A percentile compares a stretch with the other conserved stretches of the same genome.
These are phyloP conservation scores for Passerina amoena DNA, from an alignment of 2,113 vertebrate genomes.

Conservation along the genomic window DNA sequence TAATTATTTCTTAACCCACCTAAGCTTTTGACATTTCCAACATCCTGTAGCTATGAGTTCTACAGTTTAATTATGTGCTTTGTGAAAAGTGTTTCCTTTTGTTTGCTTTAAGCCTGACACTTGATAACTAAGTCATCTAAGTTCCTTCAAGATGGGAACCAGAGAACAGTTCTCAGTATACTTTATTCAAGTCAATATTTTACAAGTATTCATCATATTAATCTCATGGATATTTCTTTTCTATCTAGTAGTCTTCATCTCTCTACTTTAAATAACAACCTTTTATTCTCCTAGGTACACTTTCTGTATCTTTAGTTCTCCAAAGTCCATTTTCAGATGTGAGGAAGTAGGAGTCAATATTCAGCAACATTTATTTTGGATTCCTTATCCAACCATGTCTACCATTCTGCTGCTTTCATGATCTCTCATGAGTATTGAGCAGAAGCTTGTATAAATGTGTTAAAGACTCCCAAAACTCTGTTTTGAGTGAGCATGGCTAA, in stretches of 20 bases:
- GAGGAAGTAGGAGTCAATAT: background rate
- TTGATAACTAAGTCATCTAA: background rate
- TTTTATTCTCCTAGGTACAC: background rate
- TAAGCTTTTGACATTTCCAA: slow-evolving; percentile 30
- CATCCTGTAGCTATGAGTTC: background rate
- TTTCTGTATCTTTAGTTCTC: background rate
- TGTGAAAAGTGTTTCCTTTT: slow-evolving; percentile 39
- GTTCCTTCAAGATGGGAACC: background rate
- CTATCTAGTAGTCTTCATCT: background rate
- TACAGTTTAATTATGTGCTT: slow-evolving; percentile 21
- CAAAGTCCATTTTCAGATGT: background rate
- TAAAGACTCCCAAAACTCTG: background rate
- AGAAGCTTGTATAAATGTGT: background rate
- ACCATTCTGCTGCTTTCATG: background rate
- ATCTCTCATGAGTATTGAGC: background rate
- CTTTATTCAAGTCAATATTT: background rate
- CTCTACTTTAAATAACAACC: background rate
- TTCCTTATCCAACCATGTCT: background rate
- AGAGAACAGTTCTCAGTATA: background rate
- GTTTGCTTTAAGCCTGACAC: slow-evolving; percentile 20
- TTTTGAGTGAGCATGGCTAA: background rate
- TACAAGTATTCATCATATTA: background rate
- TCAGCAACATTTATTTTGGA: background rate
- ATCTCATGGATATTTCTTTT: background rate
- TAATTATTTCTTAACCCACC: slow-evolving; percentile 8